Percentiles rank a stretch among this genome's conserved stretches.
Evolutionary conservation across 2,888 invertebrate species (phyloP).

Genomic region (Argyra leucocephala): DNA sequence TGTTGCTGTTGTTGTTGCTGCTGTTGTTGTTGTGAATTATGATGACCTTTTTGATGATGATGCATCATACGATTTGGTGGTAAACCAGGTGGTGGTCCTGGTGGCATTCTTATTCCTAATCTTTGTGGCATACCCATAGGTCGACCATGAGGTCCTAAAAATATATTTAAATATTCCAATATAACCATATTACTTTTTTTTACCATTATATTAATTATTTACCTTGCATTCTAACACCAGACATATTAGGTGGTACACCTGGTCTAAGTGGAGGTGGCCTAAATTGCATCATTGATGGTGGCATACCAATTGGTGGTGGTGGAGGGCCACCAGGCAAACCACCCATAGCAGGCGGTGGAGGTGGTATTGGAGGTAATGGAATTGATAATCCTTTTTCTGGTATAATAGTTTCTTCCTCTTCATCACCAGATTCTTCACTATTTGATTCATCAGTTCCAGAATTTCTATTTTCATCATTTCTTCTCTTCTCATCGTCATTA

Average conservation of each 20-base stretch:
- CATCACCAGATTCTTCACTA: constrained; percentile 14
- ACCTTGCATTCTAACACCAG: constrained; percentile 48
- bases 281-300: constrained; percentile 46
- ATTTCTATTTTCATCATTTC: constrained; percentile 24
- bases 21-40: constrained; percentile 31
- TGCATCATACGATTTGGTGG: constrained; percentile 50
- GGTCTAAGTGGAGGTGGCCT: constrained; percentile 51
- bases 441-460: constrained; percentile 21
- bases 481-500: constrained; percentile 25
- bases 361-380: constrained; percentile 31
- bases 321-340: constrained; percentile 45
- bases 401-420: background rate
- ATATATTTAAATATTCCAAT: constrained; percentile 25
- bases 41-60: constrained; percentile 30
- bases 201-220: constrained; percentile 14
- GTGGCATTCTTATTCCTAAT: constrained; percentile 51
- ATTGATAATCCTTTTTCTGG: constrained; percentile 14
- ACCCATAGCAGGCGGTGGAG: constrained; percentile 32
- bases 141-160: constrained; percentile 47
- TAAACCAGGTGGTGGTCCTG: constrained; percentile 57
- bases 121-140: constrained; percentile 54
- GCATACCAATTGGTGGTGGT: constrained; percentile 46
- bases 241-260: constrained; percentile 48
- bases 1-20: too few species aligned
- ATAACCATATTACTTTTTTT: background rate